Evolutionary conservation across 2,888 invertebrate genomes (phyloP).

Genomic region (Agrotis exclamationis): DNA sequence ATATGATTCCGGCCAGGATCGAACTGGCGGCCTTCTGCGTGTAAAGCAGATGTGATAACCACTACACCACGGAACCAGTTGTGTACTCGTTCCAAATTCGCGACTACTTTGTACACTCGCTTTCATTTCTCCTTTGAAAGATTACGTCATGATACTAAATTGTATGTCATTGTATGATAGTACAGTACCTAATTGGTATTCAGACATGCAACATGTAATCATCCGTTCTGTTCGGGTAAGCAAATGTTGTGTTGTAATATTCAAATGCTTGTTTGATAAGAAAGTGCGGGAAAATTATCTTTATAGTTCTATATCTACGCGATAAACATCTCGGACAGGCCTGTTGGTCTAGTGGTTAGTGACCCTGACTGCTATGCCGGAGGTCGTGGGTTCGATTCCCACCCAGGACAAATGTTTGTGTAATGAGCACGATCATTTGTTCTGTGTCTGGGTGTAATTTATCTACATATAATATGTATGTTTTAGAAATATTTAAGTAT

Average conservation of each 20-base stretch:
- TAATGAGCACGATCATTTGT: too few species aligned
- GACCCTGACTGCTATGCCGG: too few species aligned
- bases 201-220: slow-evolving; percentile 35
- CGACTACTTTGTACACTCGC: slow-evolving; percentile 4
- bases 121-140: slow-evolving; percentile 48
- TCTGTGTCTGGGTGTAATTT: too few species aligned
- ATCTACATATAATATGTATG: too few species aligned
- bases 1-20: slow-evolving; percentile 89
- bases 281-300: slow-evolving; percentile 38
- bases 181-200: slow-evolving; percentile 58
- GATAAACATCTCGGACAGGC: not conserved
- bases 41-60: slow-evolving; percentile 97
- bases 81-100: not conserved
- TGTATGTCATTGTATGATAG: not conserved
- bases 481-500: too few species aligned
- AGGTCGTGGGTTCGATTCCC: too few species aligned
- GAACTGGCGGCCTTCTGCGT: slow-evolving; percentile 90
- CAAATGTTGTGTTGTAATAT: slow-evolving; percentile 45
- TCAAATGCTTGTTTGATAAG: slow-evolving; percentile 48
- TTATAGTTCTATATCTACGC: not conserved
- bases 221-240: slow-evolving; percentile 47
- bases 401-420: too few species aligned
- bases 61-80: slow-evolving; percentile 95
- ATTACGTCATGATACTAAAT: slow-evolving; percentile 36
- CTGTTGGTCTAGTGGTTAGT: too few species aligned